Base-by-base conservation (phyloP, 2,797 vertebrate genomes). In the Carcharodon carcharias region DNA sequence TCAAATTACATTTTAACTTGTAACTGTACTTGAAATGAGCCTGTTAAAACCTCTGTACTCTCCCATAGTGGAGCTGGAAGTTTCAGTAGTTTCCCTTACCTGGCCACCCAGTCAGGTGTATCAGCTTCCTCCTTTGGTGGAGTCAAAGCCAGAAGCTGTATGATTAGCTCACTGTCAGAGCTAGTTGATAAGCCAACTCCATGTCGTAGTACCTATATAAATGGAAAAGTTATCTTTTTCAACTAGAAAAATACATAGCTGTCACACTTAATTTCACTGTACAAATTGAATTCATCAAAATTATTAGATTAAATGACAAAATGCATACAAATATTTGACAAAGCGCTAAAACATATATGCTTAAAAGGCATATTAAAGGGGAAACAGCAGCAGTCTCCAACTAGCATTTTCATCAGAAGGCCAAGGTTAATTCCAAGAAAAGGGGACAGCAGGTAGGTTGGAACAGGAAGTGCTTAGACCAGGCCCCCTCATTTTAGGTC, bases 121-220 rank as follows among this genome's bases (percentile, higher is more conserved):
- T 99, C 98, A 0, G 98, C 98, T 96, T 99, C 98, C 97, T 99
- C 99, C 97, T 98, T 98, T 0, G 99, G 99, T 71, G 99, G 99
- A 6, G 99, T 99, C 95, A 99, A 97, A 0, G 99, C 99, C 97
- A 99, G 98, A 96, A 99, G 98, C 97, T 99, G 99, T 23, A 99
- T 99, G 97, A 99, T 99, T 97, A 99, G 98, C 96, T 99, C 99
- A 87, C 99, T 99, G 97, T 99, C 99, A 65, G 99, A 99, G 96
- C 99, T 98, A 96, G 99, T 99, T 0, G 99, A 99, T n/a, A 99
- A 98, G 85, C 99, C 99, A 1, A 99, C 98, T 0, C 99, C 99
- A 1, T 99, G 99, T 40, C 99, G 98, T 98, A 99, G 98, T 21
- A 99, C 98, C 99, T 99, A 97, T 96, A n/a, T 4, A 91, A 82